These are phyloP conservation scores for Sparidentex hasta DNA, from an alignment of 2,797 vertebrate genomes.

Conservation along the genomic window DNA sequence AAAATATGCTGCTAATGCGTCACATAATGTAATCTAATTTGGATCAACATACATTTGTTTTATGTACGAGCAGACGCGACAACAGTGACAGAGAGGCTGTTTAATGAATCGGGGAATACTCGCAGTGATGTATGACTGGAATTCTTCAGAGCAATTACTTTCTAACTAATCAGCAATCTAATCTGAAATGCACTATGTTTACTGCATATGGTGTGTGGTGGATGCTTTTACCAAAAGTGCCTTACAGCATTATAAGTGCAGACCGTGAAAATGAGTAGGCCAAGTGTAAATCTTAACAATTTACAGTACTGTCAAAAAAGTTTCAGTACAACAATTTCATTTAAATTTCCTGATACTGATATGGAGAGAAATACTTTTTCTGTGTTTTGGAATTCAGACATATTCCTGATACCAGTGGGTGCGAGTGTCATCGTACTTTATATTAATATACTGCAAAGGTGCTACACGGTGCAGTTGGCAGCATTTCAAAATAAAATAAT, in stretches of 20 bases:
- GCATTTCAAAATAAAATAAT: constrained; percentile 54
- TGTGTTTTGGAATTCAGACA: constrained; percentile 25
- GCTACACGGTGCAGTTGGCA: constrained; percentile 42
- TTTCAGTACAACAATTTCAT: constrained; percentile 7
- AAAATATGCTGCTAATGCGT: constrained; percentile 28
- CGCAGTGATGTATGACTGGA: constrained; percentile 18
- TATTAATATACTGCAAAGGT: constrained; percentile 34
- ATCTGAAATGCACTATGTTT: constrained; percentile 23
- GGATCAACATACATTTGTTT: constrained; percentile 24
- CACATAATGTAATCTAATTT: constrained; percentile 17
- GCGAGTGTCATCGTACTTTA: constrained; percentile 31
- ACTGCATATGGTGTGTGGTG: constrained; percentile 19
- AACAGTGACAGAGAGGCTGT: constrained; percentile 2
- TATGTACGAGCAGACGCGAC: constrained; percentile 10
- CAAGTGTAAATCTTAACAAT: constrained; percentile 30
- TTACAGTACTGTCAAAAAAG: constrained; percentile 37
- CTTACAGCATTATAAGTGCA: constrained; percentile 9
- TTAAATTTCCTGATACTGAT: constrained; percentile 26
- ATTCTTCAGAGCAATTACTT: neutral
- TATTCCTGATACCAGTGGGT: constrained; percentile 38
- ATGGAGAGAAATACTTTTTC: constrained; percentile 28
- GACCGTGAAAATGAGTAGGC: constrained; percentile 24
- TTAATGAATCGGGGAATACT: constrained; percentile 21
- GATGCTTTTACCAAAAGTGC: constrained; percentile 29
- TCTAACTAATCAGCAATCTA: constrained; percentile 20